A percentile compares a stretch with the other conserved stretches of the same genome.
These are phyloP conservation scores for Panthera leo DNA, from an alignment of 2,113 vertebrate species.

Conservation along the genomic window DNA sequence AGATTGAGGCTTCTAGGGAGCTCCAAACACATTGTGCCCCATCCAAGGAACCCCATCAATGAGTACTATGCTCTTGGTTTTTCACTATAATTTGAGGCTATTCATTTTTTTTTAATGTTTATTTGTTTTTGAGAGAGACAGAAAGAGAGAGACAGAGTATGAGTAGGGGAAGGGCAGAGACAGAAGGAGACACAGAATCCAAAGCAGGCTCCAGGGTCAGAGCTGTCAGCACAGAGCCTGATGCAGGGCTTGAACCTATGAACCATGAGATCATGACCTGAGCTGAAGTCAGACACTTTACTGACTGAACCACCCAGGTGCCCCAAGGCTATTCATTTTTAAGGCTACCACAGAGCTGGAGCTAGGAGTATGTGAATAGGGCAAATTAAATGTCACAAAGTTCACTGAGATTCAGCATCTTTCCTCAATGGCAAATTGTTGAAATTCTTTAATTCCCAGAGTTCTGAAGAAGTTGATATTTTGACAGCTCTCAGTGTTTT, in stretches of 20 bases:
- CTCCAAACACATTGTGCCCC: not conserved
- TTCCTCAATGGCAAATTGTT: not conserved
- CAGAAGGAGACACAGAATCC: too few species aligned
- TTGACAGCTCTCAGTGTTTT: not conserved
- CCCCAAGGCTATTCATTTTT: not conserved
- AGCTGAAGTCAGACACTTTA: too few species aligned
- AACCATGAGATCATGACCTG: too few species aligned
- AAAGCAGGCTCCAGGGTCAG: too few species aligned
- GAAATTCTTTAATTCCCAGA: not conserved
- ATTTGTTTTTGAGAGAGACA: too few species aligned
- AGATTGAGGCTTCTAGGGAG: not conserved
- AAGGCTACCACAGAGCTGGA: not conserved
- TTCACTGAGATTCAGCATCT: not conserved
- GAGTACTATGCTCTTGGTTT: not conserved
- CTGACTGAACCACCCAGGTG: too few species aligned
- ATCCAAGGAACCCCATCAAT: not conserved
- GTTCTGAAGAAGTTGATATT: not conserved
- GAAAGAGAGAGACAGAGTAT: too few species aligned
- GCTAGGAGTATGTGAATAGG: rapidly evolving
- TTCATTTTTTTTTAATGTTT: not conserved
- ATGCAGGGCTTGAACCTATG: too few species aligned
- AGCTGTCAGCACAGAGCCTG: too few species aligned
- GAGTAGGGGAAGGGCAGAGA: too few species aligned
- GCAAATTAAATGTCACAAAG: not conserved
- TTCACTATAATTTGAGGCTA: not conserved